Base-by-base conservation (phyloP, 2,113 vertebrate species). In the Elanus axillaris region DNA sequence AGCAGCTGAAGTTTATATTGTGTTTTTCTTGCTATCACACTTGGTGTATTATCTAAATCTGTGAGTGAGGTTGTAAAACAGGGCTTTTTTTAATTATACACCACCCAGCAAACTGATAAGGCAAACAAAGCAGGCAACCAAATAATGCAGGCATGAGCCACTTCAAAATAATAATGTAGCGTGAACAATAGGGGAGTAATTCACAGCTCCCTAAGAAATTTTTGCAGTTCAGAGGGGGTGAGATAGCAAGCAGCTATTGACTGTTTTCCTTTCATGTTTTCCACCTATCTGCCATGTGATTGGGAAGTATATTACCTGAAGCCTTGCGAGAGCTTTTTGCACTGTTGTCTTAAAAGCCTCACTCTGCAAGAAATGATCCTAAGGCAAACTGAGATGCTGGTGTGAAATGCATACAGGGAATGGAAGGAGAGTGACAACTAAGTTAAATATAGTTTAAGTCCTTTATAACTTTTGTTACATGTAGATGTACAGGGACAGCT, bases 151-250 rank as follows among this genome's bases (percentile, higher is more conserved):
- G 12, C 85, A 58, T 36, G 36, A 97, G 34, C 72, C 67, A 53
- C 64, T 97, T 97, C 82, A 95, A 95, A 98, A 85, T 93, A 93
- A 96, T 85, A 94, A 86, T 4, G 64, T n/a, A 82, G 68, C 45
- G 86, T 82, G 75, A 97, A 92, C 50, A 94, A 75, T 80, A 31
- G 79, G 60, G 82, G 80, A 88, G 77, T 90, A 96, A 96, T 86
- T 96, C 88, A 93, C 22, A 84, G 63, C 36, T 96, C 62, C 43
- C 31, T 31, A 14, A 83, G 77, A 96, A 86, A 75, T 87, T 14
- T 93, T 73, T 78, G 25, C 60, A 93, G 86, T 88, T 97, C 80
- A 43, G 42, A 87, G 73, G 23, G 50, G 58, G 62, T 64, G 85
- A 88, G 60, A 95, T 83, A 95, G 56, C 78, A 94, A 93, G 63